Base-by-base conservation (phyloP, 2,888 invertebrate species). In the Phortica magna region DNA sequence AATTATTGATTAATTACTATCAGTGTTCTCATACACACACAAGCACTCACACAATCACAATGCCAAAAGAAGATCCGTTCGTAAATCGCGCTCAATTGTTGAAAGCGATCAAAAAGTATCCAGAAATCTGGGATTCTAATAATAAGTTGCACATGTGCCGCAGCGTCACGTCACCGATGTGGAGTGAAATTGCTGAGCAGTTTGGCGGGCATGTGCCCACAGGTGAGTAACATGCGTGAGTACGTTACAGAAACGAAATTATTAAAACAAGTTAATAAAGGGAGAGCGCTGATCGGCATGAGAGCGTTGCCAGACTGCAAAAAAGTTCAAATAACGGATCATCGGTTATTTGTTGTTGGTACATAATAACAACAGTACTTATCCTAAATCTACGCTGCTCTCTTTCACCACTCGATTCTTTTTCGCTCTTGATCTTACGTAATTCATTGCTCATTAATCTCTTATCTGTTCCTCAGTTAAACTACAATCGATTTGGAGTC, bases 181-280 rank as follows among this genome's bases (percentile, higher is more conserved):
- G 90, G 90, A 90, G 89, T 76, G 90, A 90, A 84, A 90, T 90
- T 81, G 90, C 90, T 68, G 90, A 90, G 76, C 90, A 90, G 81
- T 90, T 90, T 80, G 90, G 91, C 55, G 90, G 90, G 39, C 89
- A 90, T 85, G 90, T 90, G 80, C 91, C 90, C 76, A 90, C 90
- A 81, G 90, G 90, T 90, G 82, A 84, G 89, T 81, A 48, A 2
- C 14, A 48, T 12, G 48, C 9, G 14, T 48, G 48, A 48, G 48
- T 14, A 14, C n/a, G n/a, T n/a, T n/a, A n/a, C n/a, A n/a, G n/a
- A n/a, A n/a, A n/a, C 2, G 48, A 9, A 12, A 48, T 48, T 12
- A 48, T 48, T 5, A 48, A 2, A 48, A 48, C 3, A 48, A 31
- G 31, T 31, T 2, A 31, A 31, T 31, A 4, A 4, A 31, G 0